phyloP scores from a whole-genome alignment of 2,888 invertebrate species.

The Podabrus alpinus region DNA sequence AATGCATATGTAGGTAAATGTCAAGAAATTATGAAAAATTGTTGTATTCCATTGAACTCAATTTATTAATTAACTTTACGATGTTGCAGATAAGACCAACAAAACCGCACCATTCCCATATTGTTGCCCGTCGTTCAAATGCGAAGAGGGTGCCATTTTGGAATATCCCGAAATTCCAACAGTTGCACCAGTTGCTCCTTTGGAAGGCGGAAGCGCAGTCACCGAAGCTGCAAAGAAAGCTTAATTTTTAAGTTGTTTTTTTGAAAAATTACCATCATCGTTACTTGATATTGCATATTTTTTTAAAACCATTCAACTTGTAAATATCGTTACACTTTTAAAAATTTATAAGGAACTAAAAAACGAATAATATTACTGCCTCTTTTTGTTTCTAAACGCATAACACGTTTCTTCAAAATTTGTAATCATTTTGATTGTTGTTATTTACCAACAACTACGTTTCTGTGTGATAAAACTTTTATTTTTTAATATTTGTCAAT shows the following conservation, averaged over 20 bases:
- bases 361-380: not conserved
- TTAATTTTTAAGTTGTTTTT: not conserved
- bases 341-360: not conserved
- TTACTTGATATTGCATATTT: not conserved
- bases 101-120: constrained; percentile 86
- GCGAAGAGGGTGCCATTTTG: constrained; percentile 81
- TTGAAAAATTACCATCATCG: not conserved
- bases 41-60: not conserved
- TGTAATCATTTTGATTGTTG: not conserved
- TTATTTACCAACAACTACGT: not conserved
- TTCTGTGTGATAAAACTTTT: not conserved
- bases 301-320: not conserved
- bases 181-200: constrained; percentile 50
- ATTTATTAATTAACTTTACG: constrained; percentile 19
- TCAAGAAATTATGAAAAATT: not conserved
- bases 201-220: constrained; percentile 38
- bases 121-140: constrained; percentile 85
- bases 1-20: not conserved
- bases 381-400: not conserved
- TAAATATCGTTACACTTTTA: not conserved
- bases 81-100: constrained; percentile 80
- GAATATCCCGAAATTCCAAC: constrained; percentile 83
- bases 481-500: not conserved
- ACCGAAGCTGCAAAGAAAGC: constrained; percentile 15
- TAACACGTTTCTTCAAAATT: not conserved